Evolutionary conservation across 2,797 vertebrate genomes (phyloP), one percentile per base, ranked within the genome.

Genomic region (Anabas testudineus): DNA sequence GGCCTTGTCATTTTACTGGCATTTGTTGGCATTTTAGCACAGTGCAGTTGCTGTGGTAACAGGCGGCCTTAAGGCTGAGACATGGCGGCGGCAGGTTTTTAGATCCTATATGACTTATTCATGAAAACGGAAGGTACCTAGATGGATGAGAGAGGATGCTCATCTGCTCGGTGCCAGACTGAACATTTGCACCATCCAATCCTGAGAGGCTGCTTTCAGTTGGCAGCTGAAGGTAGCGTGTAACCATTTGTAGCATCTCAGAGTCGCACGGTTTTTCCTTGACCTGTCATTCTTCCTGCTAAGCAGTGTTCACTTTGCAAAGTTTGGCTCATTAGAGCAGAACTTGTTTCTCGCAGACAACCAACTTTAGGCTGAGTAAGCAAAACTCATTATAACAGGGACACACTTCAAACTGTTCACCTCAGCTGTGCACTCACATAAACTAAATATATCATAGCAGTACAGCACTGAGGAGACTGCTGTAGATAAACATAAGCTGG

Each of bases 41-140:
- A 75, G 67, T 55, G 56, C 71, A 39, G 88, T 92, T 92, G 82
- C 90, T 81, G 73, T 88, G 83, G 90, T 75, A 90, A 92, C 85
- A 51, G 53, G 30, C 30, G 12, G 59, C 73, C 58, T 71, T 63
- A 9, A 72, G 71, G 55, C 32, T 69, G 74, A 74, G 42, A 19
- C 47, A 67, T 48, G 12, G 58, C 48, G 48, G 67, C 19, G 0
- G 36, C 42, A 26, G 47, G 32, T 62, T 81, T 71, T 66, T 75
- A 68, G 61, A 67, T 54, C 28, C 61, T 34, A 15, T 14, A 56
- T 85, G 56, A 76, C 56, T 85, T 78, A 88, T 86, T 88, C 82
- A 88, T 87, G 51, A 76, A 73, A 56, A 59, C 10, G 57, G 62
- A 52, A 37, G 37, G n/a, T 21, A 48, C 47, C 56, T 61, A 48